Evolutionary conservation across 2,113 vertebrate species (phyloP), one percentile per base, ranked within the genome.

Genomic region (Butorides virescens): DNA sequence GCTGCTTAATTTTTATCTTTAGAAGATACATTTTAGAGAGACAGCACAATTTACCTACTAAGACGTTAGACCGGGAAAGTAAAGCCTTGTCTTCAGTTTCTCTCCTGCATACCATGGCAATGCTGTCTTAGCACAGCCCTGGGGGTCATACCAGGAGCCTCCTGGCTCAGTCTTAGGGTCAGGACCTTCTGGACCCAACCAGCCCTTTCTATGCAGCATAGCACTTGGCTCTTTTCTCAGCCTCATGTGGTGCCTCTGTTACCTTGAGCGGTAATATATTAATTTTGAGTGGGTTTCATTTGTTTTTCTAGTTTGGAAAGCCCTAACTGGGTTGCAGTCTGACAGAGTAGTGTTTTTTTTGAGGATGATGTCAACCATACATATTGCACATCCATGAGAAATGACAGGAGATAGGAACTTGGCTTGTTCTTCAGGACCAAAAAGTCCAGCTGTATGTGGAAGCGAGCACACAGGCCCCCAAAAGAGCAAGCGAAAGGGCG

Each of bases 1-100:
- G 78, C 77, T 85, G 74, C 71, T 80, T 95, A 80, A 82, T 95
- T 97, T 96, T 92, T 91, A 83, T 90, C 80, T 88, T 74, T 81
- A 58, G 61, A 77, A 90, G 71, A 76, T 88, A 20, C 29, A 1
- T 90, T 95, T 91, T 50, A 34, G 87, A 71, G 42, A 62, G 76
- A 61, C 61, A 61, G 58, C 46, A 34, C 15, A 10, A 30, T 77
- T 92, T 90, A 68, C 73, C 67, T 74, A 18, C 55, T 23, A 30
- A 71, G 55, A 46, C 34, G 65, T 56, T 4, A 75, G 73, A 5
- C 9, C 44, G 81, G 26, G 32, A 86, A 84, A 50, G 25, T 16
- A 85, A 88, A 79, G 30, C 34, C 53, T 61, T 58, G 25, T 34
- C 1, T 66, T 87, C 22, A 4, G 36, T 29, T 94, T 90, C 13